Base-by-base conservation (phyloP, 2,797 vertebrate species). In the Dipus sagitta region DNA sequence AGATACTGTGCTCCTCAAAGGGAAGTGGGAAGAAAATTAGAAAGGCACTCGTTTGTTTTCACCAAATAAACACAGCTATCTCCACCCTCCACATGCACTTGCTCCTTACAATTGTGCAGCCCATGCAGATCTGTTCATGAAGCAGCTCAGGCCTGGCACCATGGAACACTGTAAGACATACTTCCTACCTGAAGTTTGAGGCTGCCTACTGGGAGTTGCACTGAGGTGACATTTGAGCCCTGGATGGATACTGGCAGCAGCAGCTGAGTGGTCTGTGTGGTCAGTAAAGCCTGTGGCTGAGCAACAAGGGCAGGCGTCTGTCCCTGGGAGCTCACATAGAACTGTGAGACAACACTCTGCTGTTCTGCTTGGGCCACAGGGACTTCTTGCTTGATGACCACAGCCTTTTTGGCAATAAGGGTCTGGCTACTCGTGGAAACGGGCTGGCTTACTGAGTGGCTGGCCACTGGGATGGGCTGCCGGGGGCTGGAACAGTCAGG, bases 201-300 rank as follows among this genome's bases (percentile, higher is more conserved):
- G 96, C 97, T 97, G 97, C 98, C 98, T 93, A 98, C 98, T 0
- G 99, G 99, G 58, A 99, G 98, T 91, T 98, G 98, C 93, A 98
- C 97, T 24, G 98, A 98, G 84, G 98, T 93, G 83, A 98, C 85
- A 78, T 97, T 97, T 2, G 98, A 98, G 97, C 97, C 98, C 67
- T 99, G 98, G 96, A 99, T 98, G 28, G 99, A 99, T 2, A 99
- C 98, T 0, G 99, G 98, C 84, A 98, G 98, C 65, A 99, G 98
- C 95, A 99, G 98, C 97, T 98, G 99, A 52, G 98, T 96, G 58
- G 98, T 98, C 79, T 98, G 98, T 3, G 98, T 96, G 74, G 99
- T 98, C 95, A 99, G 98, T 77, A 99, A 90, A 60, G 98, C 97
- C 80, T 99, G 99, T 64, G 98, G 98, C 75, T 98, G 98, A 85